Base-by-base conservation (phyloP, 2,888 invertebrate genomes). In the Deilephila elpenor region DNA sequence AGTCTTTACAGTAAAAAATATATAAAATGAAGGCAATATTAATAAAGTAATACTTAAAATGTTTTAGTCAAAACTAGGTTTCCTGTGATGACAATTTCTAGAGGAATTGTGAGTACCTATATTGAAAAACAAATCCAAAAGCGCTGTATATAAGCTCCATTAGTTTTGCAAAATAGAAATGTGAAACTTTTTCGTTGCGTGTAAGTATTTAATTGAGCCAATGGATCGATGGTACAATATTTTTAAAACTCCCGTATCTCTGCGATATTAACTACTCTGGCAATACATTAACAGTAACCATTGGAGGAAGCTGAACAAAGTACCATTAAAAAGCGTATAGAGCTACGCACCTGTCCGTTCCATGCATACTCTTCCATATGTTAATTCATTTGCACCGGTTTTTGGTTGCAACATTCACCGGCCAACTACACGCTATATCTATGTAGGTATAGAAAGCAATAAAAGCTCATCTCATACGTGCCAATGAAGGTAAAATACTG, bases 401-500 rank as follows among this genome's bases (percentile, higher is more conserved):
- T 44, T 51, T 51, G 67, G 67, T 67, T 67, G 51, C 67, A 67
- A 67, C 67, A 67, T 51, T 67, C 67, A 67, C 67, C 51, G 17
- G 67, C 20, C 67, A 67, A 51, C 67, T 25, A 67, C 67, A 67
- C 67, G 67, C 67, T 51, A 67, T 64, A 64, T 44, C 37, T 44
- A 44, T 59, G 37, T 67, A 20, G 7, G 37, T 32, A 72, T 72
- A 72, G 73, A 61, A 71, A 74, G 62, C 71, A 72, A 74, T 71
- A 71, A 77, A 78, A 80, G 78, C 82, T 80, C 81, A 82, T 81
- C 78, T 74, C 37, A 75, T 73, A 72, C 71, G 56, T 71, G 70
- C 75, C 77, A 79, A 77, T 75, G 78, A 76, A 82, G 74, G 76
- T 76, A 79, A 81, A 80, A 84, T 77, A 86, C 76, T 79, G 75